These are phyloP conservation scores for Bradypus variegatus DNA, from an alignment of 2,797 vertebrate species.

Conservation along the genomic window DNA sequence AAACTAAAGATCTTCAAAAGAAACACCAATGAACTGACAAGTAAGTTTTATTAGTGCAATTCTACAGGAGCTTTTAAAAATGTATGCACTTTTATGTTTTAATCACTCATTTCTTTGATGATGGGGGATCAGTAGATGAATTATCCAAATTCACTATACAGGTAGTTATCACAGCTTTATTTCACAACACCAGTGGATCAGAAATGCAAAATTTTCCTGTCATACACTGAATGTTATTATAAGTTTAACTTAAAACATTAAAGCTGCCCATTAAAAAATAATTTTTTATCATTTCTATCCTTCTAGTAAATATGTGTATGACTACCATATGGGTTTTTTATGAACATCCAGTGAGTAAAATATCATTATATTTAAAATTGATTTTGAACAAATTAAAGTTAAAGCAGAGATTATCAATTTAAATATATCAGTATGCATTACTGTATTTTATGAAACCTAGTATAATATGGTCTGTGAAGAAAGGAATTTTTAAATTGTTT, in stretches of 20 bases:
- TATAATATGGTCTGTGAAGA: neutral
- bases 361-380: neutral
- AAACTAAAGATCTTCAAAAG: neutral
- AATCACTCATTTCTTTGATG: neutral
- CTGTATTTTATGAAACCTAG: neutral
- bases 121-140: neutral
- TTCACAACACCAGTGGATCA: neutral
- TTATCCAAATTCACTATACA: neutral
- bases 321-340: neutral
- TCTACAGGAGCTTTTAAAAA: neutral
- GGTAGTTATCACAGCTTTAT: neutral
- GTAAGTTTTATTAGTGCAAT: neutral
- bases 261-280: neutral
- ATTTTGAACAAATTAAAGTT: neutral
- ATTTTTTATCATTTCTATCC: neutral
- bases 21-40: neutral
- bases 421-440: neutral
- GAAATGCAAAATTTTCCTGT: neutral
- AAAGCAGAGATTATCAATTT: neutral
- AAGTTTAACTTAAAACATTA: neutral
- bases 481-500: constrained; percentile 15
- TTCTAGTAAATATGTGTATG: neutral
- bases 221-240: neutral
- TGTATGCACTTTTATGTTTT: neutral
- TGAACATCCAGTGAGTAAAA: neutral